Evolutionary conservation across 2,888 invertebrate genomes (phyloP), one percentile per base, ranked within the genome.

Genomic region (Phoenoteleia sp.): DNA sequence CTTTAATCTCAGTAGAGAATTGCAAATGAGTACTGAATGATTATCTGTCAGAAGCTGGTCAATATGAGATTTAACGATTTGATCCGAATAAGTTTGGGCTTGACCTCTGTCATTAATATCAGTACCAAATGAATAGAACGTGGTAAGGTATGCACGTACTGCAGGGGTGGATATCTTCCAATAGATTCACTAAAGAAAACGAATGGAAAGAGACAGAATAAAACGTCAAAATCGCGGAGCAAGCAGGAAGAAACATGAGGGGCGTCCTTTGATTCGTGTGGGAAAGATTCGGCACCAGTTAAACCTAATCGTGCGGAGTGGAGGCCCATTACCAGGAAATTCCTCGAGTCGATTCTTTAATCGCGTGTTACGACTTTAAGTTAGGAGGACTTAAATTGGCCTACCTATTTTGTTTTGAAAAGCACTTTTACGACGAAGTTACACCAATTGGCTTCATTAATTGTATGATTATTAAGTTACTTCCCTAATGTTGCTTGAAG

Each of bases 241-340:
- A n/a, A 64, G 86, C 3, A 77, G 76, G 87, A 87, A 87, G 88
- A 87, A 87, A 88, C 72, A n/a, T n/a, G n/a, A n/a, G 88, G 91
- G 91, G 91, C 91, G 90, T 89, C 87, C 91, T 92, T 92, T 93
- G 93, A 93, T 93, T 93, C 92, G 92, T 93, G 93, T 93, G 93
- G 92, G 93, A 79, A 93, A 93, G 92, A 91, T 91, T 90, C 90
- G 88, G 89, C 89, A 89, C 85, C 89, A 88, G 90, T 91, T 89
- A 88, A 88, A 88, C 88, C 84, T 82, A 86, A 84, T 86, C 88
- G 85, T 85, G 87, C 36, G 23, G 52, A 47, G 54, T 67, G 87
- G 87, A 81, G 82, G 58, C 82, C 85, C 85, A 72, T 86, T 80
- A 86, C 81, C 76, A 86, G 88, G 87, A 90, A 91, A 89, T 90